phyloP scores from a whole-genome alignment of 1,140 invertebrate genomes.

The Drosophila willistoni region DNA sequence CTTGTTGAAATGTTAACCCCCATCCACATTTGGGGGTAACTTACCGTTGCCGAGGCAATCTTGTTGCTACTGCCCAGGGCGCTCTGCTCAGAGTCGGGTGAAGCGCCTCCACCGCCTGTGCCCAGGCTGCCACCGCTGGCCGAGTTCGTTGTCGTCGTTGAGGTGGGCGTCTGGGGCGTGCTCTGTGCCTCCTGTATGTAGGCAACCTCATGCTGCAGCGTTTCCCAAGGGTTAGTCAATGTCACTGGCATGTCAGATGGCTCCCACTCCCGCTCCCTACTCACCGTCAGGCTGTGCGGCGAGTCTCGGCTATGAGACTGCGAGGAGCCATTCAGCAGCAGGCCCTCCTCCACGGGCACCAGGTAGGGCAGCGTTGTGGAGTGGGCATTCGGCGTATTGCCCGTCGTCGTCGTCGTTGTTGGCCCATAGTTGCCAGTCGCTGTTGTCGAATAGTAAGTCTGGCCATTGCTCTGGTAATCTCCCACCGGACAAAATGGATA shows the following conservation, averaged over 20 bases:
- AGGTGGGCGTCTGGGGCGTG: slow-evolving; percentile 87
- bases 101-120: slow-evolving; percentile 82
- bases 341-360: slow-evolving; percentile 85
- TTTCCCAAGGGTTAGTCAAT: slow-evolving; percentile 47
- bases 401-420: slow-evolving; percentile 84
- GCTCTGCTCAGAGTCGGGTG: slow-evolving; percentile 84
- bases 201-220: slow-evolving; percentile 82
- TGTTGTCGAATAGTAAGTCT: slow-evolving; percentile 84
- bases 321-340: slow-evolving; percentile 85
- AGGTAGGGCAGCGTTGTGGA: slow-evolving; percentile 87
- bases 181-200: slow-evolving; percentile 84
- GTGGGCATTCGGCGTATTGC: slow-evolving; percentile 83
- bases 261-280: slow-evolving; percentile 47
- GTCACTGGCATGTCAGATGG: slow-evolving; percentile 44
- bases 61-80: slow-evolving; percentile 91
- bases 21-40: slow-evolving; percentile 73
- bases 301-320: slow-evolving; percentile 87
- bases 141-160: slow-evolving; percentile 84
- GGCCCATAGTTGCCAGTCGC: slow-evolving; percentile 84
- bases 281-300: slow-evolving; percentile 87
- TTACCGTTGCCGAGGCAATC: slow-evolving; percentile 95
- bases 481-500: slow-evolving; percentile 94
- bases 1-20: neutral
- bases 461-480: slow-evolving; percentile 86
- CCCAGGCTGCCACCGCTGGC: slow-evolving; percentile 84